A percentile compares a stretch with the other conserved stretches of the same genome.
Conservation (phyloP, 2,797 vertebrate species). For the Lerista edwardsae region DNA sequence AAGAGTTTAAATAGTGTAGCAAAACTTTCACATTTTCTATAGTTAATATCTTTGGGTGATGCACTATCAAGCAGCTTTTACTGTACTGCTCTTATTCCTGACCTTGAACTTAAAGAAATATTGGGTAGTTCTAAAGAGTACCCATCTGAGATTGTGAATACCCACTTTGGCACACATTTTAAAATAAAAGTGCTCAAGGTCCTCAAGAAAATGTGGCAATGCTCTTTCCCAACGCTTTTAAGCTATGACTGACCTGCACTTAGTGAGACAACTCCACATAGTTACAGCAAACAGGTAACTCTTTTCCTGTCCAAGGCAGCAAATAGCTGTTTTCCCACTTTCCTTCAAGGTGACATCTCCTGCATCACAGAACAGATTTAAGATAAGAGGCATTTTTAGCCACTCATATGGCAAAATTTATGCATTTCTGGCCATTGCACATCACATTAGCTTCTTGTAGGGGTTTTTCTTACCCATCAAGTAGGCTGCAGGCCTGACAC, state of each 20-base stretch:
- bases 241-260: not conserved
- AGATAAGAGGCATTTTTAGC: slow-evolving; percentile 62
- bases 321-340: slow-evolving; percentile 53
- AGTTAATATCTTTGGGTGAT: not conserved
- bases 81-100: not conserved
- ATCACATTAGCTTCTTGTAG: slow-evolving; percentile 67
- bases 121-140: slow-evolving; percentile 12
- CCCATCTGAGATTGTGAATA: slow-evolving; percentile 28
- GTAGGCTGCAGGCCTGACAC: slow-evolving; percentile 50
- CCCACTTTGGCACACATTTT: slow-evolving; percentile 42
- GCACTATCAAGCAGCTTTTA: not conserved
- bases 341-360: slow-evolving; percentile 67
- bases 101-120: slow-evolving; percentile 28
- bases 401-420: slow-evolving; percentile 57
- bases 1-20: not conserved
- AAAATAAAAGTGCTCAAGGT: slow-evolving; percentile 40
- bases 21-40: not conserved
- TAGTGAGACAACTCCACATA: slow-evolving; percentile 35
- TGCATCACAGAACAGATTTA: slow-evolving; percentile 48
- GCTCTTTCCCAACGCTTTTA: slow-evolving; percentile 35
- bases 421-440: slow-evolving; percentile 59
- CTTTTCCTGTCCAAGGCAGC: slow-evolving; percentile 30
- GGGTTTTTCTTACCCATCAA: slow-evolving; percentile 58
- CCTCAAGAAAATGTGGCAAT: not conserved
- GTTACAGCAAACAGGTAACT: slow-evolving; percentile 39